A percentile compares a stretch with the other conserved stretches of the same genome.
Evolutionary conservation across 2,113 vertebrate genomes (phyloP).

Genomic region (Podocnemis expansa): DNA sequence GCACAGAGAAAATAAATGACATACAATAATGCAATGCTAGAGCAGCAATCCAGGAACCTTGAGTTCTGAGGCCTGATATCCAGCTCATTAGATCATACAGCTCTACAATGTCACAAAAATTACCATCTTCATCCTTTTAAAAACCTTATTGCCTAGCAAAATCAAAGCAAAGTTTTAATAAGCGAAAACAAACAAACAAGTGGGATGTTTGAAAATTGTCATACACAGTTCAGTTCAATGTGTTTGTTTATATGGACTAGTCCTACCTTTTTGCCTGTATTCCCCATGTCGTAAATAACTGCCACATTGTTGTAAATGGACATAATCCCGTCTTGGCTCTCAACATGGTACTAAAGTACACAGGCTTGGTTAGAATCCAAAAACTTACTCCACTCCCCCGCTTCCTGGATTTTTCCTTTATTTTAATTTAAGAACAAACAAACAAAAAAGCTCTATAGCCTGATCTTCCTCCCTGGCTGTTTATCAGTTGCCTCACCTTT

Average conservation of each 20-base stretch:
- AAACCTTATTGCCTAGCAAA: background rate
- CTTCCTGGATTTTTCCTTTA: background rate
- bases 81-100: background rate
- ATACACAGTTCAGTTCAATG: rapidly evolving
- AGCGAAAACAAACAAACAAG: background rate
- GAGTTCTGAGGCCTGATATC: background rate
- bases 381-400: rapidly evolving
- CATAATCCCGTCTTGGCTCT: background rate
- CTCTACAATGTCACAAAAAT: background rate
- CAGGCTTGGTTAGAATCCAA: background rate
- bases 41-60: background rate
- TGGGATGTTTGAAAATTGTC: background rate
- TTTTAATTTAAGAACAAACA: background rate
- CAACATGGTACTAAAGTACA: rapidly evolving
- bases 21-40: background rate
- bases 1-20: background rate
- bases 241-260: background rate
- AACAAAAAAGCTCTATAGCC: background rate
- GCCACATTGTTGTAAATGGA: background rate
- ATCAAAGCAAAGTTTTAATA: background rate
- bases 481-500: background rate
- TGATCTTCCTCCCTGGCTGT: background rate
- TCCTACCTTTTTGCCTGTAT: background rate
- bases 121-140: background rate
- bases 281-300: background rate